Evolutionary conservation across 1,140 invertebrate species (phyloP), one percentile per base, ranked within the genome.

Genomic region (Drosophila pseudoobscura): DNA sequence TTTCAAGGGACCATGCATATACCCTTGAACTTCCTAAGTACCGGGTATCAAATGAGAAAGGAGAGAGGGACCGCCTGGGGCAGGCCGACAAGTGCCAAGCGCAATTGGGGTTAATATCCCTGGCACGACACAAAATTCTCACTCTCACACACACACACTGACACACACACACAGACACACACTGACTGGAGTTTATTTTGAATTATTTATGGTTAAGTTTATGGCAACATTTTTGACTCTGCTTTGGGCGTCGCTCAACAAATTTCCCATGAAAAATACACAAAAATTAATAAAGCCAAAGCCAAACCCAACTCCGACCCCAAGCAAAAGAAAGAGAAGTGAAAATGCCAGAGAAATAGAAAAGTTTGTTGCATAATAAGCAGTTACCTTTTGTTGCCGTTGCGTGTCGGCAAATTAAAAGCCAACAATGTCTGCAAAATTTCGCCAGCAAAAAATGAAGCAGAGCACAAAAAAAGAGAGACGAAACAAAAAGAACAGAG

Each of bases 191-290:
- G 64, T 77, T 55, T 88, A 76, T 82, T 88, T 79, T 88, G 75
- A 88, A 88, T 88, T 88, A 88, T 88, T 88, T 88, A 88, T 88
- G 78, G 75, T 83, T 73, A 88, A 88, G 83, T 87, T 87, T 87
- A 87, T 88, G 83, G 83, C 61, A 79, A 72, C 82, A 79, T 78
- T 88, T 88, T 79, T 75, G 79, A 88, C 83, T 88, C 70, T 75
- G 71, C 71, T 61, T 71, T 52, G 49, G 72, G 41, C 60, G 35
- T 39, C 35, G 72, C 58, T 72, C 66, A 61, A 39, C 54, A 74
- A 75, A 75, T 55, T 74, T 65, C 59, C 47, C 64, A 75, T 87
- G 68, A 85, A 87, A 85, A 87, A 87, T 85, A 78, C 69, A 75
- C 82, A 78, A 78, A 85, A 85, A 85, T 85, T 85, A 88, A 85